Evolutionary conservation across 2,888 invertebrate species (phyloP).

Genomic region (Argyra leucocephala): DNA sequence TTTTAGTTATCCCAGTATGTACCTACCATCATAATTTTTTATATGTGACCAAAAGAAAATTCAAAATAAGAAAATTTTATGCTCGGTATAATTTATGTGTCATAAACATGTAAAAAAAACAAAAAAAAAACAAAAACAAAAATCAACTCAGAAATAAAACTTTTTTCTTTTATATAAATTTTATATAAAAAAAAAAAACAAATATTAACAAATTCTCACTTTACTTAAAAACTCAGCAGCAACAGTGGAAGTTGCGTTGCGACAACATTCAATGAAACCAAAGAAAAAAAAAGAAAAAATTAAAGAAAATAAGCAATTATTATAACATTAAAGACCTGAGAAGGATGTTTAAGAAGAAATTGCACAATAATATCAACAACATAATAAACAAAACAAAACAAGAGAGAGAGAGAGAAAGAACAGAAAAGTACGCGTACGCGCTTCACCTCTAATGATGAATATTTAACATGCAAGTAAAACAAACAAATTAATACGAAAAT

Average conservation of each 20-base stretch:
- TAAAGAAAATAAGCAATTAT: conserved; percentile 2
- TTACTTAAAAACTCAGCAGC: not conserved
- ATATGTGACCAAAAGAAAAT: not conserved
- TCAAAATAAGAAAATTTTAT: not conserved
- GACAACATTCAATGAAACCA: too few relatives aligned
- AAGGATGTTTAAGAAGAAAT: not conserved
- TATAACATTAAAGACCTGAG: conserved; percentile 2
- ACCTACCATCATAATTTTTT: not conserved
- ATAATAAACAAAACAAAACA: not conserved
- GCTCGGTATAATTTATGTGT: not conserved
- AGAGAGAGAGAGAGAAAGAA: too few relatives aligned
- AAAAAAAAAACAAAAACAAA: not conserved
- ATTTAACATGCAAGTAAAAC: too few relatives aligned
- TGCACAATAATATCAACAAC: not conserved
- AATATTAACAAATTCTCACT: not conserved
- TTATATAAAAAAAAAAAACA: too few relatives aligned
- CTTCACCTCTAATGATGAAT: too few relatives aligned
- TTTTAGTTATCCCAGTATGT: not conserved
- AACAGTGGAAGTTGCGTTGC: not conserved
- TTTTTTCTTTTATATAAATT: too few relatives aligned
- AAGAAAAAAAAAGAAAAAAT: not conserved
- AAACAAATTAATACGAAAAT: too few relatives aligned
- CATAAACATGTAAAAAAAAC: not conserved
- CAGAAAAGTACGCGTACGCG: too few relatives aligned
- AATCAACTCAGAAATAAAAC: too few relatives aligned